Percentiles rank a stretch among this genome's conserved stretches.
phyloP scores from a whole-genome alignment of 2,888 invertebrate species.

The Eubasilissa splendida region DNA sequence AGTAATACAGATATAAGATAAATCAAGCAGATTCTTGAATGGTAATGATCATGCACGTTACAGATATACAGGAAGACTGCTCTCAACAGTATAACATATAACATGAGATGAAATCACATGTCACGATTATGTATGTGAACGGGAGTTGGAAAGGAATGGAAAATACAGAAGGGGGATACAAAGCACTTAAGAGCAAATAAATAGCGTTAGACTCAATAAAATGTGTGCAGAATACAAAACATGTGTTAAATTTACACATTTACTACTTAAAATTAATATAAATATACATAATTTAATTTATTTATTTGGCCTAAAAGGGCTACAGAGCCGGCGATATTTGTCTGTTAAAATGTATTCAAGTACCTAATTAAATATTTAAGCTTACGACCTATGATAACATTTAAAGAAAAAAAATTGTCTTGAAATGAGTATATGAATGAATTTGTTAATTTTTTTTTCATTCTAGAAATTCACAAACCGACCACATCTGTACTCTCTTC shows the following conservation, averaged over 20 bases:
- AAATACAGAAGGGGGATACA: not conserved
- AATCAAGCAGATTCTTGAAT: too few relatives aligned
- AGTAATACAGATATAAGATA: too few relatives aligned
- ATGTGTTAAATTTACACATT: conserved; percentile 46
- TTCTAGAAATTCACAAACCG: too few relatives aligned
- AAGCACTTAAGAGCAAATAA: not conserved
- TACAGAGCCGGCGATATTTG: conserved; percentile 48
- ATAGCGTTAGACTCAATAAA: conserved; percentile 47
- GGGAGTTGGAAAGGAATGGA: not conserved
- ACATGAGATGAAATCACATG: conserved; percentile 5
- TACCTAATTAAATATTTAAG: too few relatives aligned
- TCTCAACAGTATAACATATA: too few relatives aligned
- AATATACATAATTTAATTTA: conserved; percentile 3
- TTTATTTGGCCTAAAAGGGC: conserved; percentile 30
- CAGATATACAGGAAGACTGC: too few relatives aligned
- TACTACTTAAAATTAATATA: conserved; percentile 34
- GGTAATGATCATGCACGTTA: too few relatives aligned
- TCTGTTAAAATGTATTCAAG: not conserved
- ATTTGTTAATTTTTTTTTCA: too few relatives aligned
- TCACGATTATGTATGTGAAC: conserved; percentile 2
- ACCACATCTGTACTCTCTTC: too few relatives aligned
- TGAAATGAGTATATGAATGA: too few relatives aligned
- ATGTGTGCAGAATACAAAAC: conserved; percentile 54
- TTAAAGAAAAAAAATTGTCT: too few relatives aligned
- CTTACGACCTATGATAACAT: too few relatives aligned